Evolutionary conservation across 2,113 vertebrate species (phyloP), one percentile per base, ranked within the genome.

Genomic region (Pseudopipra pipra): DNA sequence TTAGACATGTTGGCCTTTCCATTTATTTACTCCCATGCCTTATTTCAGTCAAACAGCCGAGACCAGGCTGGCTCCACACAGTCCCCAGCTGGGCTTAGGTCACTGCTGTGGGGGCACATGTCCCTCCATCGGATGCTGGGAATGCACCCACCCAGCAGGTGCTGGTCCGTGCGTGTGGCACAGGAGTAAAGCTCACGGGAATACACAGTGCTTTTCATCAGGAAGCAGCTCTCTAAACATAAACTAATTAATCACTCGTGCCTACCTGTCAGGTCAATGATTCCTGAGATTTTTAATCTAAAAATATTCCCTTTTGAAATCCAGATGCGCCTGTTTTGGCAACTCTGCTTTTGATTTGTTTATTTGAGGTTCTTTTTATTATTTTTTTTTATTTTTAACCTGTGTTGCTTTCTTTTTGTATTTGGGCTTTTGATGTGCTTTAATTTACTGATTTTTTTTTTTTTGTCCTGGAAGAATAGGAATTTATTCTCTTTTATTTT

Each of bases 291-390:
- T 89, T 87, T 95, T 91, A 93, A 93, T 92, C 89, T 95, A 89
- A 92, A 95, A 96, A 95, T 85, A 95, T 85, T 94, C 67, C 59
- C 71, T 89, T 95, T 95, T 95, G 90, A 93, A 96, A 95, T 94
- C 76, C 85, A 82, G 72, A 81, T 84, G 88, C 28, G 15, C 52
- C 83, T 86, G 79, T 77, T 93, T 94, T 61, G 56, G 83, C 88
- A 92, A 56, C 68, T 91, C 33, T 0, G 4, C 44, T 78, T 93
- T 96, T 78, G 79, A 86, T 87, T 93, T 92, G 86, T 88, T 94
- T 96, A 23, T 82, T 76, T 63, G 65, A 52, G 79, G 22, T 54
- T 15, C 31, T 22, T 20, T 27, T 7, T 6, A 30, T 41, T 13
- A 17, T 35, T 6, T 43, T 51, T 80, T 52, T 37, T 51, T 83